Evolutionary conservation across 2,797 vertebrate genomes (phyloP).

Genomic region (Falco rusticolus): DNA sequence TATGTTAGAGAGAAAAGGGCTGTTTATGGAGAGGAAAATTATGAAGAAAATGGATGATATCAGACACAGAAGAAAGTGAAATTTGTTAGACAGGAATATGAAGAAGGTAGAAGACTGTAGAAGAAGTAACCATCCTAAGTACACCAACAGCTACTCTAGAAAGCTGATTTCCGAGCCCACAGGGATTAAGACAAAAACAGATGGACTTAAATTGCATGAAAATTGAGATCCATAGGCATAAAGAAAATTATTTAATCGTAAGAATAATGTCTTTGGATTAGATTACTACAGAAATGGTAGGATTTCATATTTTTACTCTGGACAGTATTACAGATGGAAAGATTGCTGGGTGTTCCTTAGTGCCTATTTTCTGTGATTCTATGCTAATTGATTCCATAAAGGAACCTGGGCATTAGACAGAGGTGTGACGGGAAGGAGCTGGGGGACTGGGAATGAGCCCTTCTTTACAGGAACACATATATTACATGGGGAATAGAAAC

Average conservation of each 20-base stretch:
- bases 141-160: conserved; percentile 15
- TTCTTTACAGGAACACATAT: background rate
- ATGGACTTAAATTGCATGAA: conserved; percentile 22
- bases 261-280: background rate
- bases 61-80: background rate
- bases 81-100: background rate
- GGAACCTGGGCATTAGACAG: background rate
- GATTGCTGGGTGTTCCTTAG: background rate
- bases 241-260: background rate
- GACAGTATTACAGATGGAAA: background rate
- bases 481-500: background rate
- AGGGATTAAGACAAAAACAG: background rate
- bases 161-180: background rate
- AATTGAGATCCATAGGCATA: background rate
- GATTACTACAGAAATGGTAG: background rate
- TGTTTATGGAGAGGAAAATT: background rate
- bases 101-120: background rate
- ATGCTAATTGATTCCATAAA: background rate
- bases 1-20: background rate
- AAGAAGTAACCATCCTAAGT: background rate
- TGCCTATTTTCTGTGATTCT: background rate
- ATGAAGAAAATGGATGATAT: rapidly evolving
- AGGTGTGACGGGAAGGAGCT: background rate
- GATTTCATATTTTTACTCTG: background rate
- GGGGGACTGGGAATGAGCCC: background rate